A percentile compares a stretch with the other conserved stretches of the same genome.
Conservation (phyloP, 2,888 invertebrate genomes). For the Chloroclystis v-ata region DNA sequence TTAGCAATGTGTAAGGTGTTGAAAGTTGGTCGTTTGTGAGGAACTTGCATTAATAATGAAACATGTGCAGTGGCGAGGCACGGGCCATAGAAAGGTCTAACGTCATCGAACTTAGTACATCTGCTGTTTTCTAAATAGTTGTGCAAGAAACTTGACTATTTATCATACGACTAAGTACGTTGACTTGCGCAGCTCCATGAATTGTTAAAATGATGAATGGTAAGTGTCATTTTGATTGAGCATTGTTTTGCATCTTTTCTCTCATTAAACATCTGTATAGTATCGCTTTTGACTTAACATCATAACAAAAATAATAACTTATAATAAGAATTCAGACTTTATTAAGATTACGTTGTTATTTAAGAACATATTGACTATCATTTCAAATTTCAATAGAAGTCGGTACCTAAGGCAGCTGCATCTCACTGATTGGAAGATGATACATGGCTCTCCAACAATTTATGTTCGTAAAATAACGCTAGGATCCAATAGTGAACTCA, state of each 20-base stretch:
- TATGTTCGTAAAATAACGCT: too few relatives aligned
- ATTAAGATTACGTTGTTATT: too few relatives aligned
- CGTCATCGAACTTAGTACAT: constrained; percentile 64
- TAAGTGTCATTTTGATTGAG: too few relatives aligned
- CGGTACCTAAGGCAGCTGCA: constrained; percentile 53
- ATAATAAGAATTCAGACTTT: too few relatives aligned
- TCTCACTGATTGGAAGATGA: constrained; percentile 49
- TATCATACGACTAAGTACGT: neutral
- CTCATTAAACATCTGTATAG: too few relatives aligned
- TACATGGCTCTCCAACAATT: too few relatives aligned
- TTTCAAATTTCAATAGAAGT: constrained; percentile 40
- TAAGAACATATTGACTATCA: constrained; percentile 43
- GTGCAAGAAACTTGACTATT: constrained; percentile 14
- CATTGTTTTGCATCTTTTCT: too few relatives aligned
- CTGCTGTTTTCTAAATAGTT: constrained; percentile 46
- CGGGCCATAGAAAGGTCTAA: constrained; percentile 66
- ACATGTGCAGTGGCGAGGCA: constrained; percentile 46
- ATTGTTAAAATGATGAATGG: too few relatives aligned
- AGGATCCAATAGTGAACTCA: constrained; percentile 46
- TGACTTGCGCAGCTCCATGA: constrained; percentile 7
- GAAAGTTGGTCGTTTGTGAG: constrained; percentile 40
- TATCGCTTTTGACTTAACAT: too few relatives aligned
- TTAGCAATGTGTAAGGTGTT: constrained; percentile 37
- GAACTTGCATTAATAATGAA: constrained; percentile 39
- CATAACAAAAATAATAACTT: too few relatives aligned